phyloP scores from a whole-genome alignment of 1,140 invertebrate species.

The Bombus vancouverensis region DNA sequence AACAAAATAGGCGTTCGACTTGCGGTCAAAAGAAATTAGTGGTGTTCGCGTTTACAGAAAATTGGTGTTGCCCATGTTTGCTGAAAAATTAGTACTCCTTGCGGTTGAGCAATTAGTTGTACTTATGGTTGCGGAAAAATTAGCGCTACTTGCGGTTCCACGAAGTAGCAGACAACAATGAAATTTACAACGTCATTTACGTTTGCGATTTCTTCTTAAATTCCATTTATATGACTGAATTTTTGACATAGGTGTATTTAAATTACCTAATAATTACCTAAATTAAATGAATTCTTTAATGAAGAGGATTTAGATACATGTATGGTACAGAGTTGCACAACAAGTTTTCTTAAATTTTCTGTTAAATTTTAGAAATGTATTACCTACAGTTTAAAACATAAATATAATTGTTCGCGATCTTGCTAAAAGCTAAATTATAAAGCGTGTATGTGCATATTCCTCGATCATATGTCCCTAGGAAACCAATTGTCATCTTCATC shows the following conservation, averaged over 20 bases:
- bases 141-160: neutral
- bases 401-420: too few species aligned
- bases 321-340: too few species aligned
- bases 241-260: too few species aligned
- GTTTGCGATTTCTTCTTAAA: neutral
- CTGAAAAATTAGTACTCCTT: neutral
- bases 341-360: too few species aligned
- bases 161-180: neutral
- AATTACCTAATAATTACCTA: too few species aligned
- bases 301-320: too few species aligned
- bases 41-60: neutral
- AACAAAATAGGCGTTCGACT: neutral
- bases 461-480: neutral
- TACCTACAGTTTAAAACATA: too few species aligned
- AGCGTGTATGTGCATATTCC: too few species aligned
- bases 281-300: too few species aligned
- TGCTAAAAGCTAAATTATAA: too few species aligned
- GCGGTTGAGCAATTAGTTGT: conserved; percentile 2
- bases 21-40: neutral
- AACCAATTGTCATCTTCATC: neutral
- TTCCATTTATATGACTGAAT: too few species aligned
- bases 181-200: neutral
- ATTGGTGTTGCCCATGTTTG: neutral
- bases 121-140: neutral
- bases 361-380: too few species aligned